Evolutionary conservation across 2,888 invertebrate species (phyloP), one percentile per base, ranked within the genome.

Genomic region (Drosophila paranaensis): DNA sequence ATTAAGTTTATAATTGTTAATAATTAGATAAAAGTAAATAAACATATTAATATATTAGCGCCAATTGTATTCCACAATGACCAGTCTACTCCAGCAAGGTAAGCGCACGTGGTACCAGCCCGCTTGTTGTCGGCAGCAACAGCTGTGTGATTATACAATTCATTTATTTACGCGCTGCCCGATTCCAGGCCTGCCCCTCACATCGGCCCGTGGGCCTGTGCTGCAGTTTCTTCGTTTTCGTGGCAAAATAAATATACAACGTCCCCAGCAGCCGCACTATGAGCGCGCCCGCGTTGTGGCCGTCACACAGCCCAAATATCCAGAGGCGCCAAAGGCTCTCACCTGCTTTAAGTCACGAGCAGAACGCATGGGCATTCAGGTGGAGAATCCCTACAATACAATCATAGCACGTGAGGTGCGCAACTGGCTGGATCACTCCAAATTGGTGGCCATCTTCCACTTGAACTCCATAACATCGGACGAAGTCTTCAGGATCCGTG

Each of bases 171-270:
- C 27, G 10, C 11, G 13, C 25, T 43, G 13, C 25, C 25, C 39
- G 6, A 51, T 73, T 64, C 8, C 40, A 87, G 87, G 64, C 11
- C 70, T 87, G 46, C 60, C 83, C 4, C 51, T 88, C 33, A 37
- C 77, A 14, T 61, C 69, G 57, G 54, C 71, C 5, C 79, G 81
- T 10, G 66, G 92, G 5, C 93, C 94, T 0, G 89, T 94, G n/a
- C 71, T 94, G 16, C 92, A 95, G 82, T 94, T 94, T 8, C 95
- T 95, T 90, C 94, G 97, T 79, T 96, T 94, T 91, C 94, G 96
- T 27, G 95, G 95, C 3, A 96, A 96, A 93, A 96, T 97, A 58
- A 97, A 97, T 88, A 95, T 97, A 46, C 95, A 96, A 91, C 95
- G 93, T 76, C 97, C 97, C 1, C 94, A 94, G 86, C 93, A 94